Evolutionary conservation across 1,140 invertebrate species (phyloP), one percentile per base, ranked within the genome.

Genomic region (Pseudomyrmex sp.): DNA sequence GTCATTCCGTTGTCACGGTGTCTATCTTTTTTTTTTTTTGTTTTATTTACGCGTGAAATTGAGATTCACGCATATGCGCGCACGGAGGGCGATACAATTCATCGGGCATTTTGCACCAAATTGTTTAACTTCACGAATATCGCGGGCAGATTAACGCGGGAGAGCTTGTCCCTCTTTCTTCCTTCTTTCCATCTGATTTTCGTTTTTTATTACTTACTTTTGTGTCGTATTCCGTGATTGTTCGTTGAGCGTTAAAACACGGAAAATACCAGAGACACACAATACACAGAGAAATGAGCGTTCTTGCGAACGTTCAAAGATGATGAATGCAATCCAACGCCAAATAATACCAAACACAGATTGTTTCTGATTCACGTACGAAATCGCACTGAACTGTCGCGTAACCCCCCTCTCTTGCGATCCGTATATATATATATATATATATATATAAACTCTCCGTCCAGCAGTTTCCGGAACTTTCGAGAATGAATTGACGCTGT

Each of bases 381-480:
- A 88, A 93, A 91, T 82, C 89, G 83, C 89, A 93, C 92, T 93
- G 86, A 93, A 92, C 84, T 90, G 88, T 90, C 88, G 91, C 91
- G 87, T 88, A 91, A 89, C 86, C 87, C 86, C 87, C 82, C 74
- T 77, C 89, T 68, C 80, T 85, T 88, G 35, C 0, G 35, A 35
- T 35, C 0, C 26, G 26, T 87, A 91, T 93, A 92, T 93, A 93
- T 92, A 93, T 93, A 91, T 93, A 92, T 93, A 93, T 92, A 93
- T 93, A 93, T 92, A 92, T 88, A 93, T 92, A 92, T 87, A 91
- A 92, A 91, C 76, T 83, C 88, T 83, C 72, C 66, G 89, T 93
- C 93, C 92, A 88, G 91, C 76, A 86, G 88, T 85, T 93, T 93
- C 92, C 90, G 90, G 93, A 93, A 93, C 89, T 91, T 93, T 93